These are phyloP conservation scores for Mallotus villosus DNA, from an alignment of 2,797 vertebrate species.

Conservation along the genomic window DNA sequence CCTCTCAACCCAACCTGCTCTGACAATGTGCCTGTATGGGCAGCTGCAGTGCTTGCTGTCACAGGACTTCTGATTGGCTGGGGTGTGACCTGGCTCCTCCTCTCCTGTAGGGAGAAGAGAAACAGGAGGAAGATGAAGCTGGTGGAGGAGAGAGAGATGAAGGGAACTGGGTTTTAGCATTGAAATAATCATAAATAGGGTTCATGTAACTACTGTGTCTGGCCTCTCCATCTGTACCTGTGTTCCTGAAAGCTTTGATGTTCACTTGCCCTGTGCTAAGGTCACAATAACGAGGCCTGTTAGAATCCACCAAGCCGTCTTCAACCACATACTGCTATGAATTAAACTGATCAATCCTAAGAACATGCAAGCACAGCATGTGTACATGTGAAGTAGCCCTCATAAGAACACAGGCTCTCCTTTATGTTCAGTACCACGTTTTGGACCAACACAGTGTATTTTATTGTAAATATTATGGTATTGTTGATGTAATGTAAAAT, in stretches of 20 bases:
- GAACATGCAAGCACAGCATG: constrained; percentile 1
- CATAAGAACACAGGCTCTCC: background rate
- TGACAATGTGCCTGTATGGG: constrained; percentile 71
- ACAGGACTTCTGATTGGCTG: constrained; percentile 72
- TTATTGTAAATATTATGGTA: background rate
- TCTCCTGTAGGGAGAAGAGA: constrained; percentile 58
- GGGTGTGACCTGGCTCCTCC: constrained; percentile 56
- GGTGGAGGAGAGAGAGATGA: constrained; percentile 39
- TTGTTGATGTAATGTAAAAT: background rate
- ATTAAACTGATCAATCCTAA: background rate
- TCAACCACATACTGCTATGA: background rate
- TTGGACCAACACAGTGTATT: background rate
- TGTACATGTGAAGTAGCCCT: background rate
- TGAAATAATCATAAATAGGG: background rate
- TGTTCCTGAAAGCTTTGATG: background rate
- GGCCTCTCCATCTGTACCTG: background rate
- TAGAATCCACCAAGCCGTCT: background rate
- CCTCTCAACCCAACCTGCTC: constrained; percentile 27
- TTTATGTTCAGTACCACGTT: background rate
- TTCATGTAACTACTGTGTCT: background rate
- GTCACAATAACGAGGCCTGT: background rate
- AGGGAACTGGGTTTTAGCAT: constrained; percentile 55
- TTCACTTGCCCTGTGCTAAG: background rate
- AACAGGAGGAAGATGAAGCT: background rate
- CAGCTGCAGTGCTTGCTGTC: constrained; percentile 70